phyloP scores from a whole-genome alignment of 2,888 invertebrate genomes.

The Chrysolina americana region DNA sequence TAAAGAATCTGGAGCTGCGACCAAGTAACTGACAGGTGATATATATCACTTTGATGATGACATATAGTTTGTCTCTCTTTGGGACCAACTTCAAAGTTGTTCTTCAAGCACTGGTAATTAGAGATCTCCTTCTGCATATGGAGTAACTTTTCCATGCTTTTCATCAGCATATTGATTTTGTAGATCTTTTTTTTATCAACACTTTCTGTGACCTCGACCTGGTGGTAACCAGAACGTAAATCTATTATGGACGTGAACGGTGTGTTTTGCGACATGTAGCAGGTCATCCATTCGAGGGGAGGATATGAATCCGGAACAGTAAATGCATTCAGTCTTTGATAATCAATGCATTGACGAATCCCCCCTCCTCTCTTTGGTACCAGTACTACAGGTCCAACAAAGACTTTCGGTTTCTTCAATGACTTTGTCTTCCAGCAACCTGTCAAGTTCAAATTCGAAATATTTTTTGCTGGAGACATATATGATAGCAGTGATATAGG shows the following conservation, averaged over 20 bases:
- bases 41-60: no score
- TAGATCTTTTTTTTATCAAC: no score
- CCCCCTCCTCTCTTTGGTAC: conserved; percentile 43
- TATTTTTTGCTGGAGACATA: neutral
- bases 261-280: conserved; percentile 34
- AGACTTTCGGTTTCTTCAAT: conserved; percentile 31
- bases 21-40: no score
- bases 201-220: conserved; percentile 41
- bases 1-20: no score
- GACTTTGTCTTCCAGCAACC: conserved; percentile 13
- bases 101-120: no score
- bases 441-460: neutral
- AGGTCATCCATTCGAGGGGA: conserved; percentile 41
- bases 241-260: conserved; percentile 46
- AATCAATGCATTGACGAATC: conserved; percentile 33
- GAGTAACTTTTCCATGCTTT: no score
- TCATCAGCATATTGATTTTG: no score
- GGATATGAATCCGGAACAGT: conserved; percentile 35
- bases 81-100: no score
- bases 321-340: conserved; percentile 32
- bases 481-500: neutral
- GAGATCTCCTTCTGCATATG: no score
- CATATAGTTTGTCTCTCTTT: no score
- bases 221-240: conserved; percentile 44
- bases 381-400: conserved; percentile 44